Conservation (phyloP, 2,113 vertebrate genomes). For the Clinocottus analis region DNA sequence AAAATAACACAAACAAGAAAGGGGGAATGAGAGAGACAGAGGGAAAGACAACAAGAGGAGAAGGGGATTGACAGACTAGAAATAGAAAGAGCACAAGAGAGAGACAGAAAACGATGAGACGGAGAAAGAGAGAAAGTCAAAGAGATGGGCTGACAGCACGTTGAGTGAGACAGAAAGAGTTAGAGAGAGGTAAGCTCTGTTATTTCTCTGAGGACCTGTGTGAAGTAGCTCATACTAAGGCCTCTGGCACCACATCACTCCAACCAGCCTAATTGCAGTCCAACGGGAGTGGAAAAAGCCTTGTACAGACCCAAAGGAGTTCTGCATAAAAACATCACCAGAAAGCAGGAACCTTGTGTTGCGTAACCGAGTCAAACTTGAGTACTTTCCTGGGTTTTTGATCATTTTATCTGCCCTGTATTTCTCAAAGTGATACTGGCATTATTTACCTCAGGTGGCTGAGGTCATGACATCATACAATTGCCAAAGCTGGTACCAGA, state of each 20-base stretch:
- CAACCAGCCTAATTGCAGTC: constrained; percentile 81
- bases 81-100: constrained; percentile 2
- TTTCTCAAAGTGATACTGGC: constrained; percentile 30
- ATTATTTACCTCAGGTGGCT: constrained; percentile 36
- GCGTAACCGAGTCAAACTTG: constrained; percentile 65
- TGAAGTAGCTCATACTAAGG: constrained; percentile 77
- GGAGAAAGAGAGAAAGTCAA: constrained; percentile 34
- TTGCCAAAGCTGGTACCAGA: background rate
- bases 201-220: constrained; percentile 76
- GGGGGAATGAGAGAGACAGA: constrained; percentile 11
- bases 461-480: constrained; percentile 18
- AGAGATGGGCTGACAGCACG: constrained; percentile 17
- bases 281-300: constrained; percentile 74
- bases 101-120: constrained; percentile 27
- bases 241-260: constrained; percentile 81
- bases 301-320: constrained; percentile 71
- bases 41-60: background rate
- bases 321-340: constrained; percentile 70
- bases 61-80: constrained; percentile 4
- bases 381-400: constrained; percentile 52
- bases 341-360: constrained; percentile 58
- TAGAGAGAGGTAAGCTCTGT: constrained; percentile 74
- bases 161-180: constrained; percentile 55
- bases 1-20: constrained; percentile 63
- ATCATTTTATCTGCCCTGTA: constrained; percentile 9